A percentile compares a stretch with the other conserved stretches of the same genome.
Evolutionary conservation across 1,140 invertebrate genomes (phyloP).

Genomic region (Pseudomyrmex cubaensis): DNA sequence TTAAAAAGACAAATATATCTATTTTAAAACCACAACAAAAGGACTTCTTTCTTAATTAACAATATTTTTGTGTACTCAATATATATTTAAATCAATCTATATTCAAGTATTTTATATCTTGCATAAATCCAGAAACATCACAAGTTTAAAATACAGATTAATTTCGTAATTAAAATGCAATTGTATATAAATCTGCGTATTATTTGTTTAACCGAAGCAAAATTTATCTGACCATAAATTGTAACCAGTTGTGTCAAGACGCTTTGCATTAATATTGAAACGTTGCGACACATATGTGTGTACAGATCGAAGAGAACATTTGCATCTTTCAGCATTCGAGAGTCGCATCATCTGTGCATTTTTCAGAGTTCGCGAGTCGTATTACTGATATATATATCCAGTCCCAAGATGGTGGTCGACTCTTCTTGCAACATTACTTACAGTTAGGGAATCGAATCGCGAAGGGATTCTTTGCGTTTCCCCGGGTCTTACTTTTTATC

Average conservation of each 20-base stretch:
- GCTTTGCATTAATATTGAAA: constrained; percentile 28
- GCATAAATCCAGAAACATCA: no score
- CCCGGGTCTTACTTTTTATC: constrained; percentile 22
- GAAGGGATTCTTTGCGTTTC: constrained; percentile 44
- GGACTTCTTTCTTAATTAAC: no score
- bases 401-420: constrained; percentile 30
- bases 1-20: no score
- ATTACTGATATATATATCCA: constrained; percentile 54
- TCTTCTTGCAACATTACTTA: constrained; percentile 61
- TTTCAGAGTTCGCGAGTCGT: constrained; percentile 50
- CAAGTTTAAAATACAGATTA: background rate
- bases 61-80: no score
- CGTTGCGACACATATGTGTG: background rate
- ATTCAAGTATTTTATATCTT: no score
- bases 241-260: background rate
- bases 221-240: background rate
- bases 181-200: background rate
- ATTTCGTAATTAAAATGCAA: background rate
- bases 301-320: constrained; percentile 25
- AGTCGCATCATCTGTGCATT: constrained; percentile 52
- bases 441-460: constrained; percentile 38
- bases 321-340: constrained; percentile 53
- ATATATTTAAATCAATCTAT: no score
- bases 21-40: no score
- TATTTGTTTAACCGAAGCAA: background rate